These are phyloP conservation scores for Lagocephalus sceleratus DNA, from an alignment of 2,797 vertebrate species.

Conservation along the genomic window DNA sequence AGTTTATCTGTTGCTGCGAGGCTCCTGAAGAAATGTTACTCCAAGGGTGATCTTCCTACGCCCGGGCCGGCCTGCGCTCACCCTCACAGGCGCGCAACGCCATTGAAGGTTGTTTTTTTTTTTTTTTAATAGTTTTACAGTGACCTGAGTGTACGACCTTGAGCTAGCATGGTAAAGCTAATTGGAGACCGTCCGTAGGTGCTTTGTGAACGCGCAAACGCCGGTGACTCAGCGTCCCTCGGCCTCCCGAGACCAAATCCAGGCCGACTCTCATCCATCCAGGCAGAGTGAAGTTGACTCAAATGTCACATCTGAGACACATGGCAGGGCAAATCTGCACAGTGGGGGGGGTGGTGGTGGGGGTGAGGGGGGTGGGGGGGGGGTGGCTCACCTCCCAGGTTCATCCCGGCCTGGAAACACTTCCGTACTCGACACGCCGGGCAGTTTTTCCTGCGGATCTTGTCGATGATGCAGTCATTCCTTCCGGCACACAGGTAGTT, in stretches of 20 bases:
- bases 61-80: too few relatives aligned
- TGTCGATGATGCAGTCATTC: slow-evolving; percentile 99
- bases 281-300: slow-evolving; percentile 36
- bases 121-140: too few relatives aligned
- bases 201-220: slow-evolving; percentile 30
- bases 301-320: slow-evolving; percentile 46
- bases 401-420: slow-evolving; percentile 99
- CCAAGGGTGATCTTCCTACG: too few relatives aligned
- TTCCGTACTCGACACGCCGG: slow-evolving; percentile 97
- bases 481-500: slow-evolving; percentile 98
- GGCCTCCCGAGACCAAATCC: slow-evolving; percentile 39
- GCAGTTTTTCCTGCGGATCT: slow-evolving; percentile 98
- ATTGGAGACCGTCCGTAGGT: slow-evolving; percentile 26
- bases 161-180: background rate
- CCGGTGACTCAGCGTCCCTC: slow-evolving; percentile 46
- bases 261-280: slow-evolving; percentile 45
- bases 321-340: slow-evolving; percentile 36
- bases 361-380: slow-evolving; percentile 20
- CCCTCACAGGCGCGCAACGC: too few relatives aligned
- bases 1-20: too few relatives aligned
- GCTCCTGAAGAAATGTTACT: too few relatives aligned
- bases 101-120: too few relatives aligned
- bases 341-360: background rate
- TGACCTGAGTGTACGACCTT: background rate
- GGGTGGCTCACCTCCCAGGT: slow-evolving; percentile 88